Percentiles rank a stretch among this genome's conserved stretches.
phyloP scores from a whole-genome alignment of 2,888 invertebrate genomes.

The Crocallis elinguaria region DNA sequence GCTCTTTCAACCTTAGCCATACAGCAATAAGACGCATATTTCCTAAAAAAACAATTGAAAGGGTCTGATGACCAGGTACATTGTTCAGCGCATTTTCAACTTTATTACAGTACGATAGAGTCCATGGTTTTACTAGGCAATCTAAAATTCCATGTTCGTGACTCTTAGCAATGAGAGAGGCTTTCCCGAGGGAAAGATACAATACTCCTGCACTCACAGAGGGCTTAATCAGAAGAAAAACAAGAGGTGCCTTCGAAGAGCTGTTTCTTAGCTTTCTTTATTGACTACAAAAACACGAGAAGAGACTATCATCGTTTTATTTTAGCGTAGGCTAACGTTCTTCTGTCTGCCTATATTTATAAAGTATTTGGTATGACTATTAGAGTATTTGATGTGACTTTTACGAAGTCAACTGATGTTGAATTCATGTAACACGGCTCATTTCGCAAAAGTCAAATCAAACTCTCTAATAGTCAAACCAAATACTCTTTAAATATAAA shows the following conservation, averaged over 20 bases:
- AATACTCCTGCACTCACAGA: slow-evolving; percentile 13
- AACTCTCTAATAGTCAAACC: too few relatives aligned
- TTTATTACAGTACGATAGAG: slow-evolving; percentile 2
- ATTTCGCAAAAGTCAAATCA: too few relatives aligned
- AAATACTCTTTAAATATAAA: too few relatives aligned
- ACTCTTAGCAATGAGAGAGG: slow-evolving; percentile 15
- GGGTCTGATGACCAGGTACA: not conserved
- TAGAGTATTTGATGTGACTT: too few relatives aligned
- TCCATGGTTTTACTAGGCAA: not conserved
- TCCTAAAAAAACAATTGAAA: not conserved
- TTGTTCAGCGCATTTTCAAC: not conserved
- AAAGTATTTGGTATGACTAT: too few relatives aligned
- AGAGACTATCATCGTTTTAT: too few relatives aligned
- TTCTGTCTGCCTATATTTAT: too few relatives aligned
- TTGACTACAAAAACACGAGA: too few relatives aligned
- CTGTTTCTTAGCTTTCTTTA: slow-evolving; percentile 2
- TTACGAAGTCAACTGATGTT: too few relatives aligned
- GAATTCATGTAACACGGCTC: too few relatives aligned
- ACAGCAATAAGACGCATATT: slow-evolving; percentile 6
- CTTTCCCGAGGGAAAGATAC: slow-evolving; percentile 25
- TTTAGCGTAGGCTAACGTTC: too few relatives aligned
- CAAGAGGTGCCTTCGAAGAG: not conserved
- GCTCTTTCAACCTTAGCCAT: slow-evolving; percentile 6
- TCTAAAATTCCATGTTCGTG: slow-evolving; percentile 15
- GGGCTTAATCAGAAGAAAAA: slow-evolving; percentile 13